Evolutionary conservation across 2,888 invertebrate genomes (phyloP), one percentile per base, ranked within the genome.

Genomic region (Drosophila mercatorum): DNA sequence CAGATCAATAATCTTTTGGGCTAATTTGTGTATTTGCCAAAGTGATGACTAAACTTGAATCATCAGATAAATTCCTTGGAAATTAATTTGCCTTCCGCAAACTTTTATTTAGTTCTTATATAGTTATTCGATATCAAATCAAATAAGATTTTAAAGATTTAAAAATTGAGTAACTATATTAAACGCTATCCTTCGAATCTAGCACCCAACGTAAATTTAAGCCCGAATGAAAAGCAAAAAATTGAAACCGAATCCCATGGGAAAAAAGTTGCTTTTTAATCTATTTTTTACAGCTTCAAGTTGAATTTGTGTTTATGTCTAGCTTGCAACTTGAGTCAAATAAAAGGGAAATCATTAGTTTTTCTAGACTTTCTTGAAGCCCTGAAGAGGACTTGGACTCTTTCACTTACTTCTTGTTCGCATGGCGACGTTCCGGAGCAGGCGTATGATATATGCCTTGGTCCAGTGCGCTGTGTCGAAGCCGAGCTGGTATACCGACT

Each of bases 371-470:
- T n/a, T 41, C 7, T 41, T 6, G 41, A 41, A 41, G 7, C 10
- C 10, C 5, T 5, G 2, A 22, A 11, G 10, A 17, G 5, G 17
- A 22, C 3, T 26, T 14, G 3, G 3, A 3, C 14, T 7, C 2
- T 10, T 17, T 51, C 40, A 92, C 92, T 92, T 91, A 92, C 92
- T 91, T 91, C 92, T 91, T 57, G 91, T 80, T 26, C 88, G 81
- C 67, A 86, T 83, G 38, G 92, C 83, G 7, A 92, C 79, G n/a
- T 83, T 87, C 14, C 77, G 83, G 22, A 92, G 79, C 87, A 91
- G 85, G 38, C 85, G 78, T 5, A 78, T 85, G 4, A 90, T 91
- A 38, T 90, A 89, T 3, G 84, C 84, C 61, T 83, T 89, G 17
- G 81, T 87, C 85, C 91, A 91, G 43, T 80, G 75, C 1, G 85